Percentiles rank a stretch among this genome's conserved stretches.
Evolutionary conservation across 2,797 vertebrate species (phyloP).

Genomic region (Fringilla coelebs): DNA sequence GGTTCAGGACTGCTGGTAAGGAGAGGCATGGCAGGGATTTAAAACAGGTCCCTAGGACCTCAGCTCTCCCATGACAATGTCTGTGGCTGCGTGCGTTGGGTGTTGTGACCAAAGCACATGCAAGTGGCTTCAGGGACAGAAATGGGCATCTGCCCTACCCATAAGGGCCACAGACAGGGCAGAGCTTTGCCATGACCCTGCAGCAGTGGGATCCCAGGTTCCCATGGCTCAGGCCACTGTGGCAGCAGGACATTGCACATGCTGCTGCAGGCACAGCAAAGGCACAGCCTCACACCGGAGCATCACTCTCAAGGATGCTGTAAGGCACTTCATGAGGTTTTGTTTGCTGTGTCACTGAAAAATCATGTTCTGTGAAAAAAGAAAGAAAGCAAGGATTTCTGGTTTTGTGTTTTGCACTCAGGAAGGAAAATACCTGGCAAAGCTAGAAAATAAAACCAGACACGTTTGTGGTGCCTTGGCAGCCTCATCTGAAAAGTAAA

Average conservation of each 20-base stretch:
- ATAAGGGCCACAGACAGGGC: background rate
- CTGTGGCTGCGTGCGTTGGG: background rate
- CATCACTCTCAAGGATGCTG: rapidly evolving
- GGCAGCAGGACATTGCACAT: background rate
- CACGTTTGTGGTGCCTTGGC: rapidly evolving
- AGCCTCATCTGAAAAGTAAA: background rate
- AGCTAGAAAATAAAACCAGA: background rate
- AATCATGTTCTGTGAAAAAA: background rate
- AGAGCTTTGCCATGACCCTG: background rate
- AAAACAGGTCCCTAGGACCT: background rate
- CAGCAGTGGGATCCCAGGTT: background rate
- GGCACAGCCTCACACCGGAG: rapidly evolving
- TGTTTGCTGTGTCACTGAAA: background rate
- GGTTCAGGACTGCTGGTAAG: background rate
- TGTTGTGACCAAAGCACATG: background rate
- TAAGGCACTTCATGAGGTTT: background rate
- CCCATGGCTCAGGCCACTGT: background rate
- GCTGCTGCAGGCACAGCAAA: background rate
- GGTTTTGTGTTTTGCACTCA: background rate
- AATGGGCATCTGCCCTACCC: background rate
- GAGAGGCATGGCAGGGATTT: background rate
- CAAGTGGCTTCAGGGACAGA: background rate
- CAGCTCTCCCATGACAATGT: rapidly evolving
- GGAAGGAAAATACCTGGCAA: background rate
- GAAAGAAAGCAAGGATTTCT: background rate